Evolutionary conservation across 2,888 invertebrate genomes (phyloP).

Genomic region (Stenotaenia linearis): DNA sequence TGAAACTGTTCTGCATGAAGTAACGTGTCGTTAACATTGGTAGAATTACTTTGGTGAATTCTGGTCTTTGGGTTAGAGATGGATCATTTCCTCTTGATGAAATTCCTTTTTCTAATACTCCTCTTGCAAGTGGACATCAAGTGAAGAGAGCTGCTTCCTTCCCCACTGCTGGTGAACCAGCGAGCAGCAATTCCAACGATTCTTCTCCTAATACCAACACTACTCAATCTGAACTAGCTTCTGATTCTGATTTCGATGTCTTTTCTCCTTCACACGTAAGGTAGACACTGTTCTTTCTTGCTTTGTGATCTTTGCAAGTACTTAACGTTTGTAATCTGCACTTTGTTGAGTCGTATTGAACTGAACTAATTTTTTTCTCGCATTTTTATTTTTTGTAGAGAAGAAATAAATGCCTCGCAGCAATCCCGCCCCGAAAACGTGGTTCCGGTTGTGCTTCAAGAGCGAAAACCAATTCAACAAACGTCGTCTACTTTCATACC

Average conservation of each 20-base stretch:
- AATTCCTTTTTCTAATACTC: not conserved
- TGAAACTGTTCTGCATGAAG: not conserved
- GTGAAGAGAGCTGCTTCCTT: not conserved
- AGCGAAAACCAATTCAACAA: not conserved
- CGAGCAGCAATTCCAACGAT: slow-evolving; percentile 14
- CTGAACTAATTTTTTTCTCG: not conserved
- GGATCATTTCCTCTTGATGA: not conserved
- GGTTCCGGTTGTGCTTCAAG: not conserved
- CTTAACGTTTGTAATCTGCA: not conserved
- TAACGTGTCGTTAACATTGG: not conserved
- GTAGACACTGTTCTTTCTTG: not conserved
- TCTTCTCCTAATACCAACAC: slow-evolving; percentile 22
- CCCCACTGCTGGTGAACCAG: not conserved
- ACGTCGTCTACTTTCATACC: not conserved
- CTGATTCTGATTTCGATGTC: slow-evolving; percentile 29
- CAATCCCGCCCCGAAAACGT: not conserved
- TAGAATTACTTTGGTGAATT: not conserved
- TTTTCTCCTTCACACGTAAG: not conserved
- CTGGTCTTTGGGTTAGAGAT: not conserved
- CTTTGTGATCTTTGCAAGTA: not conserved
- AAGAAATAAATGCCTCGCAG: not conserved
- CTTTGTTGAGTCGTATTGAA: not conserved
- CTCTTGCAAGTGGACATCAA: not conserved
- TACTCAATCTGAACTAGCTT: slow-evolving; percentile 7
- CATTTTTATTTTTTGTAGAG: not conserved